Base-by-base conservation (phyloP, 2,888 invertebrate species). In the Dryococelus australis region DNA sequence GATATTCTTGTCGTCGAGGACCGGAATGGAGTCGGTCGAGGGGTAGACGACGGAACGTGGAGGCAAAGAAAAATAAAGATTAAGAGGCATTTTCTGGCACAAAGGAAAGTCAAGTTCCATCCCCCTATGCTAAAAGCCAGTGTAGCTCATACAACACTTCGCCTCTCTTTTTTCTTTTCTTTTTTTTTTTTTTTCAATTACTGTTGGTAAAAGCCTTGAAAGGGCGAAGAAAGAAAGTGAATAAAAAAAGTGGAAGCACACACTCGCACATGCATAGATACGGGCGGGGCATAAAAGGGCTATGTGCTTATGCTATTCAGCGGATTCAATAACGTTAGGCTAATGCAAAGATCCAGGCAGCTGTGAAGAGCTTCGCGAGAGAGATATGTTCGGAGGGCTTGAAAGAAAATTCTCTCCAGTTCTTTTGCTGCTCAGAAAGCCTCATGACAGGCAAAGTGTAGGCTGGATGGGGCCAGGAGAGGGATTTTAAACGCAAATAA, bases 71-170 rank as follows among this genome's bases (percentile, higher is more conserved):
- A 65, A n/a, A 65, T n/a, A 65, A 65, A 65, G 65, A 20, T 65
- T 65, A 65, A 65, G 65, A 65, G 65, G 65, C 65, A 65, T 65
- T 65, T 65, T 65, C 12, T n/a, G 65, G n/a, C 65, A 65, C 65
- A 65, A 65, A 65, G 24, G 65, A n/a, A 65, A 65, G 65, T 65
- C 65, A 65, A 65, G 65, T 65, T 65, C 65, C 65, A n/a, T 65
- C 65, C 65, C 65, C n/a, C 65, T 65, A n/a, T 65, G 65, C 65
- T 65, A 65, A 65, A 65, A 65, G 65, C 65, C 65, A 65, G 65
- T 65, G 65, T 65, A 65, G 65, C 65, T 65, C 65, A 65, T 65
- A 65, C 65, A 65, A 65, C 13, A 65, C 65, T 65, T 65, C 65
- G 12, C 20, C 51, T 65, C 24, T 16, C 4, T 65, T 65, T 65